Evolutionary conservation across 2,888 invertebrate species (phyloP), one percentile per base, ranked within the genome.

Genomic region (Drosophila acutilabella): DNA sequence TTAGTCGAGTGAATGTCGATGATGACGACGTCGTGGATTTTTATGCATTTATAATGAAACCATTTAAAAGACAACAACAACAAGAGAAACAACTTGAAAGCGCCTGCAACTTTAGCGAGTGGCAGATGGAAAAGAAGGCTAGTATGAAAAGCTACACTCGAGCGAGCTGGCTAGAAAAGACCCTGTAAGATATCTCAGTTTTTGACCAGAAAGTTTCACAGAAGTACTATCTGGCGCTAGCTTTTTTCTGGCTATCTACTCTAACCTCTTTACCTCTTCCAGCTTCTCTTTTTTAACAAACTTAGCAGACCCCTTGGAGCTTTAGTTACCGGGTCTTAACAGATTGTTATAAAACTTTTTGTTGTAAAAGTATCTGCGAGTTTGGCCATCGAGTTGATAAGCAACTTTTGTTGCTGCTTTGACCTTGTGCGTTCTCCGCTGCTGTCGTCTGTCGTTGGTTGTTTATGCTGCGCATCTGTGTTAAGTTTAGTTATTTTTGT

Each of bases 11-110:
- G 79, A 79, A 79, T 69, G 75, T 72, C 75, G 75, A 72, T 74
- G 74, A 45, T 50, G 73, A 64, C 59, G 69, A 54, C 45, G 71
- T 23, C 56, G 64, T 70, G 59, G 36, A 53, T 71, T 71, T 75
- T 82, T 81, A 77, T 82, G 82, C 77, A 85, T 85, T 74, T 75
- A 74, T 84, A 84, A 83, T 83, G 80, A 85, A 84, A 81, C 58
- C 71, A 81, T 85, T 84, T 83, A 70, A 67, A 54, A 68, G 26
- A 45, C 58, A 52, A 61, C 71, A 56, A 20, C 48, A 38, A 18
- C 54, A 20, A 20, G 20, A 20, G 20, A 48, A 51, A 30, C 57
- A 57, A 56, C 51, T 58, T 60, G 11, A 67, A 54, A 13, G 18
- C 45, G 75, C 57, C 68, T 75, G 75, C 75, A 74, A 54, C 75